Evolutionary conservation across 2,113 vertebrate genomes (phyloP), one percentile per base, ranked within the genome.

Genomic region (Campylomormyrus numenius): DNA sequence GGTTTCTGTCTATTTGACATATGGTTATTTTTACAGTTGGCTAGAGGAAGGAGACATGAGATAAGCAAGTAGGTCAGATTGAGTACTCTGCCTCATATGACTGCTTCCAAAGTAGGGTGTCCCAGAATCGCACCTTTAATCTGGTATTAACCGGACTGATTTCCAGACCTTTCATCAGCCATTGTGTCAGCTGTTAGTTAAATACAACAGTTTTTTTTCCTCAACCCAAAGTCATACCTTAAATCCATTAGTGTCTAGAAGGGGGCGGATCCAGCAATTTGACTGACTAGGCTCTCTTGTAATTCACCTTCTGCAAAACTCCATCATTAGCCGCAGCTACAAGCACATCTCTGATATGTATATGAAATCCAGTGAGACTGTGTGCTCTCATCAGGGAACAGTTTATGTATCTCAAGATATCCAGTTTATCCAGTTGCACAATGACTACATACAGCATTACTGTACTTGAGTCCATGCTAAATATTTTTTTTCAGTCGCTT

Each of bases 21-120:
- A 39, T 93, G 94, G 93, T 92, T 96, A 96, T 96, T 96, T 95
- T 95, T 95, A 96, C 95, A 94, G 93, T 93, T 96, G 94, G 94
- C 94, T 93, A 89, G 91, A 93, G 94, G 94, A 90, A 92, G 95
- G 95, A 94, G 93, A 95, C 94, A 93, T 94, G 93, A 95, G 95
- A 93, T 91, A 92, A 90, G 93, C 93, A 96, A 96, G 95, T 96
- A 95, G 95, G 95, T 96, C 96, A 96, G 93, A 93, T 94, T 91
- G 92, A 94, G 93, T 93, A 92, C 92, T 19, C 87, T 94, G 87
- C 93, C 93, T 94, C 93, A 94, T 93, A 95, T 95, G 93, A 94
- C 93, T 93, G 39, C 83, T 19, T 94, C 93, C 94, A 95, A 95
- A 95, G 95, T 95, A 94, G 49, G 49, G 5, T 52, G 27, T 87